phyloP scores from a whole-genome alignment of 2,797 vertebrate genomes.

The Galagoides demidoff region DNA sequence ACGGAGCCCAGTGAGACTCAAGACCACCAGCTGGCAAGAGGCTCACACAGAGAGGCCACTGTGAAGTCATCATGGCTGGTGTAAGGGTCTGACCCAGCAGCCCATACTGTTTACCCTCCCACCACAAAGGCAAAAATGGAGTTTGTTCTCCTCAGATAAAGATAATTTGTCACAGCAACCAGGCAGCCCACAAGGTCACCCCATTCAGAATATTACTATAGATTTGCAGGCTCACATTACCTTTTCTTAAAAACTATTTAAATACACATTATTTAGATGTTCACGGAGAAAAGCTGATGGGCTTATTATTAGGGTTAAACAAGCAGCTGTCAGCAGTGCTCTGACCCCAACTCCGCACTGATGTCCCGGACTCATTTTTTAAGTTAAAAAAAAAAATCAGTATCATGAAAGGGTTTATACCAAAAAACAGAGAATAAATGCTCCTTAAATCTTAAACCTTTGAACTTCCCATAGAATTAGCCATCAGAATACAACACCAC shows the following conservation, averaged over 20 bases:
- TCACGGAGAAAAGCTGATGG: accelerated
- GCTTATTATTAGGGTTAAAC: neutral
- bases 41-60: neutral
- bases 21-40: neutral
- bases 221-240: neutral
- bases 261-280: neutral
- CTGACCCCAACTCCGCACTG: neutral
- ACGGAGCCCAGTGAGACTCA: neutral
- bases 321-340: neutral
- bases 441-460: neutral
- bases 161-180: neutral
- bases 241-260: neutral
- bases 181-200: too few relatives aligned
- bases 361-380: too few relatives aligned
- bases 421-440: neutral
- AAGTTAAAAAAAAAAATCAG: neutral
- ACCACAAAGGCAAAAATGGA: neutral
- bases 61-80: neutral
- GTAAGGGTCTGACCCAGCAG: neutral
- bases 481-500: neutral
- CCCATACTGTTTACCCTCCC: neutral
- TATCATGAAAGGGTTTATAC: neutral
- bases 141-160: neutral
- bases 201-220: neutral
- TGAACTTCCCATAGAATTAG: neutral